phyloP scores from a whole-genome alignment of 2,888 invertebrate genomes.

The Drosophila barbarae region DNA sequence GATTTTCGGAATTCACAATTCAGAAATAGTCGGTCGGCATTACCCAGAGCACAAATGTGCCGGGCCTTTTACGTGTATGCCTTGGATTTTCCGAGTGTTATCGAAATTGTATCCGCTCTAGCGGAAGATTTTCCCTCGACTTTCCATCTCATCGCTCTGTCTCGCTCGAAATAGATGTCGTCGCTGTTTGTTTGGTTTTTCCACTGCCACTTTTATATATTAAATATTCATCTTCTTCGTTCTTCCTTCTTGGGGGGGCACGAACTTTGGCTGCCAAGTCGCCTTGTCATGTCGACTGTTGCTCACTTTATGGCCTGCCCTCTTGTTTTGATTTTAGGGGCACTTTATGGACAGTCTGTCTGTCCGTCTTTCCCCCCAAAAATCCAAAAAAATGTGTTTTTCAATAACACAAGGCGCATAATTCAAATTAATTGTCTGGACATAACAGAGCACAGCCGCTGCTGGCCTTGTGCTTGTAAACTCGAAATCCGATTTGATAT shows the following conservation, averaged over 20 bases:
- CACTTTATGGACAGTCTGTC: constrained; percentile 15
- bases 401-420: constrained; percentile 53
- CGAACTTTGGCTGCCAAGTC: constrained; percentile 26
- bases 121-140: constrained; percentile 25
- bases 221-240: constrained; percentile 18
- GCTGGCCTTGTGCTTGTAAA: constrained; percentile 40
- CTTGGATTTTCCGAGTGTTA: constrained; percentile 38
- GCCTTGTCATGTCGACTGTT: constrained; percentile 17
- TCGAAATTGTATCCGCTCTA: constrained; percentile 69
- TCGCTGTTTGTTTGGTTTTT: constrained; percentile 26
- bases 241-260: constrained; percentile 1
- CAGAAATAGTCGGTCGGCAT: constrained; percentile 11
- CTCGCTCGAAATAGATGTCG: constrained; percentile 14
- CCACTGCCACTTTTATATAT: constrained; percentile 11
- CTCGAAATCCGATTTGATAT: constrained; percentile 14
- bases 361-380: constrained; percentile 17
- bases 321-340: constrained; percentile 34
- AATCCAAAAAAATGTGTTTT: constrained; percentile 31
- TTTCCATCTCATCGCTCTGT: neutral
- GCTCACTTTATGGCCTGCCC: constrained; percentile 17
- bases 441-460: constrained; percentile 40
- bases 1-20: constrained; percentile 33
- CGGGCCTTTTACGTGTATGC: constrained; percentile 45
- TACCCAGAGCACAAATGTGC: constrained; percentile 54
- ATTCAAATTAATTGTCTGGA: constrained; percentile 58